A percentile compares a stretch with the other conserved stretches of the same genome.
Conservation (phyloP, 2,113 vertebrate species). For the Calypte anna region DNA sequence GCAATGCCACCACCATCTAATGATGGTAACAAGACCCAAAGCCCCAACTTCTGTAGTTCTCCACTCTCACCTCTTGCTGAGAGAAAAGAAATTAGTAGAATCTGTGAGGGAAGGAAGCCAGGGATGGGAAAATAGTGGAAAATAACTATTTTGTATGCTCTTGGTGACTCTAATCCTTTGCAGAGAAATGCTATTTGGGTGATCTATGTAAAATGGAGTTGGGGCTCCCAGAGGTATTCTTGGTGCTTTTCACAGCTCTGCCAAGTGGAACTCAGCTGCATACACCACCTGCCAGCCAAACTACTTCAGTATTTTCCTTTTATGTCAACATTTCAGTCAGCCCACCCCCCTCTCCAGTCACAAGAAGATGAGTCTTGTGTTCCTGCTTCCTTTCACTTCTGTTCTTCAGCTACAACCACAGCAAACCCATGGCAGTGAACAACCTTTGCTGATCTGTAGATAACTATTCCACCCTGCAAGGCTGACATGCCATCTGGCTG, state of each 20-base stretch:
- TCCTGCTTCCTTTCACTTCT: not conserved
- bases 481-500: not conserved
- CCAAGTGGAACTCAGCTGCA: not conserved
- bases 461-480: not conserved
- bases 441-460: not conserved
- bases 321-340: not conserved
- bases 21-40: not conserved
- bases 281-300: not conserved
- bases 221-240: not conserved
- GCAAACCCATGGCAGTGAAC: not conserved
- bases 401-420: not conserved
- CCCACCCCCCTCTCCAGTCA: not conserved
- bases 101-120: not conserved
- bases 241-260: not conserved
- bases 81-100: not conserved
- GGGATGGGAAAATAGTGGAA: not conserved
- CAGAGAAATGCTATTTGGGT: not conserved
- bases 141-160: not conserved
- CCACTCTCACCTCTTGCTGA: not conserved
- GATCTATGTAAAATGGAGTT: not conserved
- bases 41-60: rapidly evolving
- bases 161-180: not conserved
- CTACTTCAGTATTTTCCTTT: not conserved
- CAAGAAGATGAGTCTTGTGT: too few species aligned
- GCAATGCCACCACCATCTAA: not conserved